Evolutionary conservation across 1,140 invertebrate species (phyloP), one percentile per base, ranked within the genome.

Genomic region (Armadillidium nasatum): DNA sequence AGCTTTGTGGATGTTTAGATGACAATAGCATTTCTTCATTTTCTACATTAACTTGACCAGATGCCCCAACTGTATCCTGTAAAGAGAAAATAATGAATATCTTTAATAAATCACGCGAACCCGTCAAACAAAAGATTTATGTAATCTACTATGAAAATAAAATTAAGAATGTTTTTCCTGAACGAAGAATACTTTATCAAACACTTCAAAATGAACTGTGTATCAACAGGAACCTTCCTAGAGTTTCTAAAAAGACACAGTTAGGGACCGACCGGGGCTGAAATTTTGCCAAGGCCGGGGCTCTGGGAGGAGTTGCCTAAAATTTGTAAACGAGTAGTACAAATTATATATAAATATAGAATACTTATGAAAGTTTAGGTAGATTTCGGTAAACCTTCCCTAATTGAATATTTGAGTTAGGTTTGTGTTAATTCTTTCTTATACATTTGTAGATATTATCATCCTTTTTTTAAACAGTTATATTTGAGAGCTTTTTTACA

Each of bases 1-100:
- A 82, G 21, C 84, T 85, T 44, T 77, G 81, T 10, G 78, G 45
- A 76, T 86, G 83, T 44, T 82, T 80, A 15, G 85, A 85, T 84
- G 79, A 44, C 78, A 70, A 71, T 71, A 78, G 46, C 80, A 81
- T 81, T 33, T 81, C 75, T 11, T 72, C 68, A 46, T 78, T 79
- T 45, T 81, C 80, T 1, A 78, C 78, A 11, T 73, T 50, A 13
- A 81, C 80, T 22, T 73, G 72, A 11, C 80, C 80, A 43, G 54
- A 54, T 10, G 43, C 46, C 6, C 80, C 80, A 11, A 81, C 77
- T 1, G 72, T 66, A 22, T 72, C 75, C 79, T 80, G 79, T 6
- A 76, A 74, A 23, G 15, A 19, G 19, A 50, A 19, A 13, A 60
- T 2, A 15, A 60, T 60, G 11, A 60, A 60, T 60, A 19, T 15